Conservation (phyloP, 1,140 invertebrate genomes). For the Drosophila littoralis region DNA sequence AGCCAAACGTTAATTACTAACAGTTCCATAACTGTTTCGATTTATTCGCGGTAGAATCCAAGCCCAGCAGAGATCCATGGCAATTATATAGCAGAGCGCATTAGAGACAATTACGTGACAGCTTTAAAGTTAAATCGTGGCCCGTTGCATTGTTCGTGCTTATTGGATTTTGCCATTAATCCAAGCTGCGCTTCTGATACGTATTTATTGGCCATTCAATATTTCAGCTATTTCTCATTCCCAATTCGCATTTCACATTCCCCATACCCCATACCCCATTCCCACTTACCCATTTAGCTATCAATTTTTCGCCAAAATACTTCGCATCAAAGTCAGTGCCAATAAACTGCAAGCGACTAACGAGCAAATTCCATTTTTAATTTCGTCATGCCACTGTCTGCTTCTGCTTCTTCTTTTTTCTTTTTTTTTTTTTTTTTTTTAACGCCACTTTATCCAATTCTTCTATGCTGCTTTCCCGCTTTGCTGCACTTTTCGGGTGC, state of each 20-base stretch:
- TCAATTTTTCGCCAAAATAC: constrained; percentile 67
- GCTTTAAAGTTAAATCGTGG: not conserved
- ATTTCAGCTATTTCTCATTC: constrained; percentile 11
- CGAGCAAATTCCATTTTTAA: constrained; percentile 80
- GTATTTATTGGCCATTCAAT: constrained; percentile 26
- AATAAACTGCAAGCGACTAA: constrained; percentile 70
- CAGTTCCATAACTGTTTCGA: not conserved
- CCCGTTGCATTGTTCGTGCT: constrained; percentile 9
- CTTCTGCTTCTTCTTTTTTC: no score
- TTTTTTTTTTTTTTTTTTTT: constrained; percentile 16
- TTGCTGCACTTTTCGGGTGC: not conserved
- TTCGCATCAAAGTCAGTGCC: constrained; percentile 66
- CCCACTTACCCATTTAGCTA: constrained; percentile 14
- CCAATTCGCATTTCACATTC: constrained; percentile 14
- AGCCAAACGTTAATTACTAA: not conserved
- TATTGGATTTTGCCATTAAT: constrained; percentile 39
- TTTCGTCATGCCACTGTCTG: constrained; percentile 46
- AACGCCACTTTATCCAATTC: constrained; percentile 44
- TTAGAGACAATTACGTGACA: constrained; percentile 2
- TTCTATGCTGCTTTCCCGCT: constrained; percentile 8
- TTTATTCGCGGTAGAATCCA: not conserved
- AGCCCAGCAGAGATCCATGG: no score
- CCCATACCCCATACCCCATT: not conserved
- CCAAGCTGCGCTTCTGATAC: constrained; percentile 8
- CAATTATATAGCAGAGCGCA: constrained; percentile 1